Evolutionary conservation across 2,888 invertebrate species (phyloP), one percentile per base, ranked within the genome.

Genomic region (Horisme vitalbata): DNA sequence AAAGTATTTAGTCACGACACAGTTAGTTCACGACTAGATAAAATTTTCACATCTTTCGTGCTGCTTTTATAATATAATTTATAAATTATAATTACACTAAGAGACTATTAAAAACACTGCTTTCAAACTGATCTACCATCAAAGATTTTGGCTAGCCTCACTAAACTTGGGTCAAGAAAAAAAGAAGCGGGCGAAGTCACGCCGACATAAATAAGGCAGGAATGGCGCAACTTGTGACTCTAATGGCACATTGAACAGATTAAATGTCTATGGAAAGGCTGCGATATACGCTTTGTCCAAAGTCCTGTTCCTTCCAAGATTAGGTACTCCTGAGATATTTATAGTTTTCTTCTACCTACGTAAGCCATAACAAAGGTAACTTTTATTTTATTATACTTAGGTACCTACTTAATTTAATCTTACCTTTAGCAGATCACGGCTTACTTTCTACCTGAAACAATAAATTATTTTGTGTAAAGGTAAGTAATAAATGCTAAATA

Each of bases 171-270:
- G 11, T 30, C 20, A 31, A 32, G 50, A 46, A 36, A 26, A 36
- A 45, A 34, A 28, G 35, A 55, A n/a, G n/a, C 48, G 50, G 55
- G 62, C 56, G 63, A 70, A 61, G 64, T 62, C 59, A 58, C 57
- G 55, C 66, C n/a, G n/a, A 75, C 74, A 81, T 86, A 84, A 85
- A 83, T 86, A 78, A 75, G 61, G 63, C 72, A 75, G 74, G 75
- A 82, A 86, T 75, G 74, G 80, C 72, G 73, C 61, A 84, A 86
- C 74, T 86, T 85, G 75, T 74, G 79, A 76, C 76, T 79, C 67
- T 82, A 83, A 83, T 80, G 75, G 72, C 75, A 76, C 79, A 83
- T 82, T 73, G 78, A 78, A 73, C 76, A 76, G 80, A 84, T 84
- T 85, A 85, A 81, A 76, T 60, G 77, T 67, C 68, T 68, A 61